Evolutionary conservation across 2,888 invertebrate genomes (phyloP).

Genomic region (Tenthredo notha): DNA sequence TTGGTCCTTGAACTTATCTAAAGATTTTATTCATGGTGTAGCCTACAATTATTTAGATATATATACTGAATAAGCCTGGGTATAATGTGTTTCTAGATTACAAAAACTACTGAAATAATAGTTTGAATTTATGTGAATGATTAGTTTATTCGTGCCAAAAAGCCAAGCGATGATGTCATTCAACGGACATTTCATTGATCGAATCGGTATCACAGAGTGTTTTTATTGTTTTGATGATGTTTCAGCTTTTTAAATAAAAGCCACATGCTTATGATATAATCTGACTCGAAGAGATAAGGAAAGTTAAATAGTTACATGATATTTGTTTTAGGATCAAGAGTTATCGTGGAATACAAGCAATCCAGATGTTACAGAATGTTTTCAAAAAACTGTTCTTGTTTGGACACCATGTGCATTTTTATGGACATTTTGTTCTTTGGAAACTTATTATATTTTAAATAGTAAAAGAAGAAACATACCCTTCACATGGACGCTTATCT

Average conservation of each 20-base stretch:
- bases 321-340: constrained; percentile 85
- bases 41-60: background rate
- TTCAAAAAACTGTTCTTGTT: constrained; percentile 93
- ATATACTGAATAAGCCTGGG: background rate
- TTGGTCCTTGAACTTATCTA: background rate
- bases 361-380: constrained; percentile 94
- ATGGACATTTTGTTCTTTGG: constrained; percentile 88
- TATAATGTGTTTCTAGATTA: background rate
- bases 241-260: background rate
- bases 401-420: constrained; percentile 94
- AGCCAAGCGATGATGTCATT: background rate
- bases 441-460: constrained; percentile 87
- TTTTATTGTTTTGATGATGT: background rate
- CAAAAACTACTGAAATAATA: background rate
- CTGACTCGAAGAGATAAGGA: background rate
- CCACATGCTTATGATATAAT: background rate
- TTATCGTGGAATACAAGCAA: constrained; percentile 90
- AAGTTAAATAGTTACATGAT: constrained; percentile 54
- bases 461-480: constrained; percentile 90
- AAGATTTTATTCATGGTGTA: background rate
- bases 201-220: background rate
- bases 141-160: background rate
- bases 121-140: background rate
- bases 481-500: constrained; percentile 84
- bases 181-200: background rate